Conservation (phyloP, 1,140 invertebrate species). For the Drosophila nasuta region DNA sequence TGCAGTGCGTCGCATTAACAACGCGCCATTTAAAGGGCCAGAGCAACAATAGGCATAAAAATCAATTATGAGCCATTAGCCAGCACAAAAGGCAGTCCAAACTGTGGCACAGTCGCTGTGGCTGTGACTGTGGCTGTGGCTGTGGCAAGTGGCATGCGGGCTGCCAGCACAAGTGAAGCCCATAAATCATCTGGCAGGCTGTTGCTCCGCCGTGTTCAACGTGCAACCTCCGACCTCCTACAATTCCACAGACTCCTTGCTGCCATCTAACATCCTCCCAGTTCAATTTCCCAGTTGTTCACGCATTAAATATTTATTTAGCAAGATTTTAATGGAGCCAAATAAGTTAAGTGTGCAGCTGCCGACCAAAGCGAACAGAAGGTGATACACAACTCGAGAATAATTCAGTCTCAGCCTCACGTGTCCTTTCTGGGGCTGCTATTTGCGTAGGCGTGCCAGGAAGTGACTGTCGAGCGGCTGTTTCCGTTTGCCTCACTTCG, state of each 20-base stretch:
- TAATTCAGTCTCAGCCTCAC: conserved; percentile 35
- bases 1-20: conserved; percentile 75
- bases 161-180: conserved; percentile 46
- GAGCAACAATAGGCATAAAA: conserved; percentile 77
- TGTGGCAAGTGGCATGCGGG: conserved; percentile 4
- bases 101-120: background rate
- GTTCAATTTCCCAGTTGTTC: conserved; percentile 60
- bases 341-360: conserved; percentile 74
- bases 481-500: conserved; percentile 37
- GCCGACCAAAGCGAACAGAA: conserved; percentile 31
- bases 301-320: conserved; percentile 81
- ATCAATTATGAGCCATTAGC: conserved; percentile 81
- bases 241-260: background rate
- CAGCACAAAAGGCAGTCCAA: conserved; percentile 42
- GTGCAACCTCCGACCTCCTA: conserved; percentile 4
- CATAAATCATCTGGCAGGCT: conserved; percentile 78
- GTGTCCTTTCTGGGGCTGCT: conserved; percentile 40
- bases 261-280: conserved; percentile 8
- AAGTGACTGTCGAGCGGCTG: conserved; percentile 15
- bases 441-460: conserved; percentile 13
- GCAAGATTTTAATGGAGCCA: conserved; percentile 79
- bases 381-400: conserved; percentile 36
- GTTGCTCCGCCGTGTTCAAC: conserved; percentile 51
- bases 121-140: background rate
- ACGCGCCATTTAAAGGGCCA: conserved; percentile 68